A percentile compares a stretch with the other conserved stretches of the same genome.
Conservation (phyloP, 2,797 vertebrate species). For the Columba guinea region DNA sequence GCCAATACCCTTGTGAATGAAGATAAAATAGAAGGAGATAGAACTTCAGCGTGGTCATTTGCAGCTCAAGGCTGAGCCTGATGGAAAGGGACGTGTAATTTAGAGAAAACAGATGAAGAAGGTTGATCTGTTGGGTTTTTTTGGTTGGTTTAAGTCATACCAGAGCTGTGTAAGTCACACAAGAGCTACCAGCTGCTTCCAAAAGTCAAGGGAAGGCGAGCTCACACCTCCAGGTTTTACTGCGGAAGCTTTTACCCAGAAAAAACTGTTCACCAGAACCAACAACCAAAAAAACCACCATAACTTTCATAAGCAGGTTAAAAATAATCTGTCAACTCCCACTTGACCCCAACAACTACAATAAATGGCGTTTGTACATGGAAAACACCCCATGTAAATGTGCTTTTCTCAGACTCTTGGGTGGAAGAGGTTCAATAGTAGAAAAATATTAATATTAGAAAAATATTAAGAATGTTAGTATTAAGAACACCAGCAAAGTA, state of each 20-base stretch:
- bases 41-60: neutral
- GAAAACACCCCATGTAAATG: rapidly evolving
- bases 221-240: neutral
- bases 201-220: rapidly evolving
- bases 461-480: rapidly evolving
- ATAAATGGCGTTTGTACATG: rapidly evolving
- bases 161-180: neutral
- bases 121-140: neutral
- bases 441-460: neutral
- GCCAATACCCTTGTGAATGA: rapidly evolving
- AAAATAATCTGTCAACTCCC: neutral
- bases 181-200: neutral
- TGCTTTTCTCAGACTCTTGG: neutral
- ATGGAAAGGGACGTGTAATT: neutral
- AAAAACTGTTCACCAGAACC: neutral
- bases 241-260: neutral
- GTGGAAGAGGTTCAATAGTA: neutral
- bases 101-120: neutral
- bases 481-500: rapidly evolving
- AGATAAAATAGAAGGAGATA: neutral
- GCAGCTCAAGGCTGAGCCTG: neutral
- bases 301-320: neutral
- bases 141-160: neutral
- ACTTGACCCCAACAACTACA: rapidly evolving
- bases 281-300: neutral